Evolutionary conservation across 1,140 invertebrate species (phyloP).

Genomic region (Geopemphigus sp.): DNA sequence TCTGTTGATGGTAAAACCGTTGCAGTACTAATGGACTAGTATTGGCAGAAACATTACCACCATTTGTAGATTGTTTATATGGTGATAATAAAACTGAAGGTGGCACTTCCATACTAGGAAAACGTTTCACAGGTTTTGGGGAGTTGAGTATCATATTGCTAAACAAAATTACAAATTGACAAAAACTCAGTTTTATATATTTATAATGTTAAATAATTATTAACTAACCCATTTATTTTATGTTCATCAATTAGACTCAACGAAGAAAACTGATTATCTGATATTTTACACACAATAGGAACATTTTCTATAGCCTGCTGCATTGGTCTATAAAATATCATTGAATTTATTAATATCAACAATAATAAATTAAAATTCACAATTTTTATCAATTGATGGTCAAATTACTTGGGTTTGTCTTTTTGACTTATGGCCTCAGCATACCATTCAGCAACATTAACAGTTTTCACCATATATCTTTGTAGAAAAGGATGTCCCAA

Average conservation of each 20-base stretch:
- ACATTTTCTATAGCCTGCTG: background rate
- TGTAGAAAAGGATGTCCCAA: conserved; percentile 87
- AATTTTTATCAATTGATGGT: background rate
- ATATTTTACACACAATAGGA: conserved; percentile 26
- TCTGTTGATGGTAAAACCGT: conserved; percentile 65
- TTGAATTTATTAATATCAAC: background rate
- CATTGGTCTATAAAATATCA: background rate
- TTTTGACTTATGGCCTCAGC: conserved; percentile 56
- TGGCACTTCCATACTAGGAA: conserved; percentile 45
- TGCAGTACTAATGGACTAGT: conserved; percentile 66
- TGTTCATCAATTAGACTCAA: conserved; percentile 41
- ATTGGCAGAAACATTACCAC: conserved; percentile 56
- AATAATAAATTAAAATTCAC: background rate
- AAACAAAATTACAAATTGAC: background rate
- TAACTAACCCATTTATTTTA: conserved; percentile 38
- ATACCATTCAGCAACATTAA: conserved; percentile 79
- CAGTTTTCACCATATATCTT: conserved; percentile 68
- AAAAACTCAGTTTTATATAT: too few relatives aligned
- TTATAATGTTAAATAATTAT: background rate
- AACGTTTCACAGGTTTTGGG: conserved; percentile 50
- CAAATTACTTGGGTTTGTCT: conserved; percentile 38
- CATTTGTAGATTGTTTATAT: conserved; percentile 41
- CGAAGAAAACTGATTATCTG: conserved; percentile 27
- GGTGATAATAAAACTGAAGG: conserved; percentile 41
- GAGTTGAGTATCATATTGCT: conserved; percentile 50